Conservation (phyloP, 2,888 invertebrate genomes). For the Drosophila borealis region DNA sequence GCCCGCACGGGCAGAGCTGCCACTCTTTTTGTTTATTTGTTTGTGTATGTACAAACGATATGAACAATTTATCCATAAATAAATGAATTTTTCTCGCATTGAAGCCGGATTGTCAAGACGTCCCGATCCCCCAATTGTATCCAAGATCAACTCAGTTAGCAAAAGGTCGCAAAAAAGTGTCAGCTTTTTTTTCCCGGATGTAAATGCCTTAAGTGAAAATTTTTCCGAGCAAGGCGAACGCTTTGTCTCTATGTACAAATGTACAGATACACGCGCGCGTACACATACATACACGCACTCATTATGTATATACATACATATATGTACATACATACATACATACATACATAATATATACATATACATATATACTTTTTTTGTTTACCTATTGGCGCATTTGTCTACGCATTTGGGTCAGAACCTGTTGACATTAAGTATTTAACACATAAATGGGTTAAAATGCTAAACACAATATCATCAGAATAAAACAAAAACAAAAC, state of each 20-base stretch:
- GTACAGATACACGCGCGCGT: too few species aligned
- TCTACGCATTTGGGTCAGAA: conserved; percentile 71
- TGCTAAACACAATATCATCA: conserved; percentile 60
- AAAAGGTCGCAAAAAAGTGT: conserved; percentile 44
- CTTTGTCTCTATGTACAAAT: conserved; percentile 5
- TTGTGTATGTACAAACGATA: conserved; percentile 1
- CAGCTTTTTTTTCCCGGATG: conserved; percentile 34
- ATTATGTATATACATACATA: neutral
- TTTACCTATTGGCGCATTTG: conserved; percentile 13
- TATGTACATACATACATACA: neutral
- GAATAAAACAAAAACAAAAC: conserved; percentile 31
- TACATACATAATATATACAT: neutral
- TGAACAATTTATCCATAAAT: conserved; percentile 41
- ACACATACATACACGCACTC: neutral
- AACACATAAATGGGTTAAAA: conserved; percentile 65
- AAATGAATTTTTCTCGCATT: conserved; percentile 52
- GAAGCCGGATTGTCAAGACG: conserved; percentile 33
- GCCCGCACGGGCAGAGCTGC: conserved; percentile 13
- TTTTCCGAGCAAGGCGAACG: conserved; percentile 3
- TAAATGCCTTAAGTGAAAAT: conserved; percentile 25
- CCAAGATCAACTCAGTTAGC: conserved; percentile 51
- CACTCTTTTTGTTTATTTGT: conserved; percentile 42
- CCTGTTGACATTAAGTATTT: conserved; percentile 71
- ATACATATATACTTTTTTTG: neutral
- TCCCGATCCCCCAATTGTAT: conserved; percentile 38